Percentiles rank a stretch among this genome's conserved stretches.
phyloP scores from a whole-genome alignment of 1,140 invertebrate genomes.

The Drosophila bocqueti region DNA sequence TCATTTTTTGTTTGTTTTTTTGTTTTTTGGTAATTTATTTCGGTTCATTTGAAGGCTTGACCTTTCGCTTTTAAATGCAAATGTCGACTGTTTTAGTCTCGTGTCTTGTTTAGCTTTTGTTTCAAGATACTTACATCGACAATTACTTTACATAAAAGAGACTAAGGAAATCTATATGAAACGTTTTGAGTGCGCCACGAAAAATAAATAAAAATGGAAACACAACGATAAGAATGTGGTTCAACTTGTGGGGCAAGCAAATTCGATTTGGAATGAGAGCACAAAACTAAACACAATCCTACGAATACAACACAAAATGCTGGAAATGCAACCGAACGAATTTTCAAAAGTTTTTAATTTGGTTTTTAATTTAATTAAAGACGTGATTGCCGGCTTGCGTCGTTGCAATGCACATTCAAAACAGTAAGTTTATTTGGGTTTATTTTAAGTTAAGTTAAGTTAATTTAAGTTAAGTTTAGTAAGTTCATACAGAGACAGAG shows the following conservation, averaged over 20 bases:
- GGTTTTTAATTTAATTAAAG: conserved; percentile 35
- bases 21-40: conserved; percentile 14
- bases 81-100: conserved; percentile 39
- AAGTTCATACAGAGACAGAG: conserved; percentile 50
- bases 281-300: conserved; percentile 70
- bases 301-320: conserved; percentile 76
- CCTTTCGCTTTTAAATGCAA: conserved; percentile 60
- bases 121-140: conserved; percentile 78
- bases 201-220: conserved; percentile 25
- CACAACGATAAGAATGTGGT: conserved; percentile 26
- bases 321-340: conserved; percentile 62
- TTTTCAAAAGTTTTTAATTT: conserved; percentile 32
- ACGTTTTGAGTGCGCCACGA: conserved; percentile 60
- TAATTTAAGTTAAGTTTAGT: conserved; percentile 27
- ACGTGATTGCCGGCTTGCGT: conserved; percentile 41
- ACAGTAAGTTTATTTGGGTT: conserved; percentile 48
- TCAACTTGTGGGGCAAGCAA: conserved; percentile 51
- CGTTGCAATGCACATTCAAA: conserved; percentile 76
- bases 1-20: conserved; percentile 31
- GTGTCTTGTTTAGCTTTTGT: conserved; percentile 45
- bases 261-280: conserved; percentile 45
- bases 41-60: conserved; percentile 40
- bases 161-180: conserved; percentile 66
- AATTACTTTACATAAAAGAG: conserved; percentile 75
- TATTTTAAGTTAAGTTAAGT: conserved; percentile 44